phyloP scores from a whole-genome alignment of 2,797 vertebrate genomes.

The Astyanax mexicanus region DNA sequence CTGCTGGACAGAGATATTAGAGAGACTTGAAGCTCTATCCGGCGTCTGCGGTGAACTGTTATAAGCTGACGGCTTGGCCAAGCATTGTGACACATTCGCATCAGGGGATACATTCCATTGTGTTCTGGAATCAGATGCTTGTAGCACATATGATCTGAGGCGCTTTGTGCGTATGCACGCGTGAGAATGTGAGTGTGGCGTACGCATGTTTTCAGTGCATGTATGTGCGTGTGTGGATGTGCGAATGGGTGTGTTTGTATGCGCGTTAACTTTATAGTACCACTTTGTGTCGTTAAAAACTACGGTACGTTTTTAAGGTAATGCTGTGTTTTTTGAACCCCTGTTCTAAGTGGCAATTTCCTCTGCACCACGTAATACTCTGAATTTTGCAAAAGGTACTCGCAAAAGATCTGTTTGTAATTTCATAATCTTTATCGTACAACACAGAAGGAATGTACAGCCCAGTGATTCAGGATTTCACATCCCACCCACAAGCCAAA shows the following conservation, averaged over 20 bases:
- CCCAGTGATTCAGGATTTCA: slow-evolving; percentile 45
- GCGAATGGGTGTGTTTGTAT: background rate
- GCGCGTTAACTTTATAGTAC: slow-evolving; percentile 75
- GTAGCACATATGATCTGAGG: slow-evolving; percentile 74
- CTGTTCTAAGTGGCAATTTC: slow-evolving; percentile 64
- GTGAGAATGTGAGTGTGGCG: slow-evolving; percentile 55
- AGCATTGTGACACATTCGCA: slow-evolving; percentile 46
- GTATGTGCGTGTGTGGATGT: slow-evolving; percentile 55
- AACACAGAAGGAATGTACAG: slow-evolving; percentile 55
- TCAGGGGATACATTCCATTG: slow-evolving; percentile 56
- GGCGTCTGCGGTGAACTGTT: slow-evolving; percentile 42
- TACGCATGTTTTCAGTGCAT: slow-evolving; percentile 62
- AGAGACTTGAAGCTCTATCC: slow-evolving; percentile 41
- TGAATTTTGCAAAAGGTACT: slow-evolving; percentile 39
- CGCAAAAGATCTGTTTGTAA: slow-evolving; percentile 8
- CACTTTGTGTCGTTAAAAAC: slow-evolving; percentile 73
- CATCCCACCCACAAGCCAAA: slow-evolving; percentile 26
- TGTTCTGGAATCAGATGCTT: slow-evolving; percentile 67
- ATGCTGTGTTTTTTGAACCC: slow-evolving; percentile 63
- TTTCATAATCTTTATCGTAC: slow-evolving; percentile 18
- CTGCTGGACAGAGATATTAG: slow-evolving; percentile 48
- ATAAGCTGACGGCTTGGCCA: slow-evolving; percentile 47
- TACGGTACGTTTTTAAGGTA: slow-evolving; percentile 72
- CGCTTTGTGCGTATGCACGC: slow-evolving; percentile 53
- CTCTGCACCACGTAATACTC: slow-evolving; percentile 72